These are phyloP conservation scores for Parnassius orleans DNA, from an alignment of 2,888 invertebrate genomes.

Conservation along the genomic window DNA sequence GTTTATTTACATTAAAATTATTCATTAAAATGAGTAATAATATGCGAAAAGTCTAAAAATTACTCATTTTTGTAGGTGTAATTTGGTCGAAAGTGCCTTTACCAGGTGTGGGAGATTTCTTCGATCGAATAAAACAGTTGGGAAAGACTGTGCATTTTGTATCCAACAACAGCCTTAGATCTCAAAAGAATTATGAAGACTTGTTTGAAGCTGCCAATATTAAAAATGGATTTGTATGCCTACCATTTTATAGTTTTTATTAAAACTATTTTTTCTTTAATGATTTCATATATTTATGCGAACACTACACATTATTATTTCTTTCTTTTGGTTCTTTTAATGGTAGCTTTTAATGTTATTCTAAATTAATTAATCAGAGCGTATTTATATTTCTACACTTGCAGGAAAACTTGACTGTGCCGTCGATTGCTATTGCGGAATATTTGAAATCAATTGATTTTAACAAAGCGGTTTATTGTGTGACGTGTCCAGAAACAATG, in stretches of 20 bases:
- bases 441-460: constrained; percentile 78
- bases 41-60: background rate
- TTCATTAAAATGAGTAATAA: no score
- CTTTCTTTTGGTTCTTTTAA: no score
- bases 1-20: no score
- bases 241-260: background rate
- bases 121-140: constrained; percentile 62
- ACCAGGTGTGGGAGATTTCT: constrained; percentile 65
- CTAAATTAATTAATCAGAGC: no score
- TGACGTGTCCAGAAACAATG: constrained; percentile 60
- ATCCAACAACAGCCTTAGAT: constrained; percentile 74
- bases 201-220: constrained; percentile 55
- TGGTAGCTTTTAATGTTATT: no score
- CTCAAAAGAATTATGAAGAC: constrained; percentile 52
- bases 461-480: constrained; percentile 69
- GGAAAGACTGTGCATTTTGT: constrained; percentile 77
- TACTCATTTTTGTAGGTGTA: constrained; percentile 67
- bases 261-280: no score
- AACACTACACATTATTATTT: no score
- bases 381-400: constrained; percentile 33
- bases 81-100: constrained; percentile 63
- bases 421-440: constrained; percentile 73
- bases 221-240: constrained; percentile 62
- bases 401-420: constrained; percentile 71
- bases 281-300: no score